Conservation (phyloP, 2,113 vertebrate species). For the Mobula birostris region DNA sequence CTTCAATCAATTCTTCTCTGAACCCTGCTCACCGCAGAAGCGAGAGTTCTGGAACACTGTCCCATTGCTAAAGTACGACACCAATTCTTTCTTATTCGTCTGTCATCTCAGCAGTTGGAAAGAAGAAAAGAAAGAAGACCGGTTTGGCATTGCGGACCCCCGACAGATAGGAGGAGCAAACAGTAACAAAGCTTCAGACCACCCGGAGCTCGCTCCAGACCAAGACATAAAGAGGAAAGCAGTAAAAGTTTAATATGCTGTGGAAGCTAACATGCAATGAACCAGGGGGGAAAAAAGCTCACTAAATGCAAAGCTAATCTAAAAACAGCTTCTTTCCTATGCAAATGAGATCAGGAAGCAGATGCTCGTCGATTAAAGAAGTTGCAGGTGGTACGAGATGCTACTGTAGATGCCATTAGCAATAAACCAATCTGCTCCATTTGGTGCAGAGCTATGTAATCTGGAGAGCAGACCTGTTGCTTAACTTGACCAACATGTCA, state of each 20-base stretch:
- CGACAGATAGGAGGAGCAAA: neutral
- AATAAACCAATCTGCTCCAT: neutral
- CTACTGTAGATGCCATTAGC: neutral
- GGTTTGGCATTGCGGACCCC: neutral
- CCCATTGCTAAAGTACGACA: no score
- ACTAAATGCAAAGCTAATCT: neutral
- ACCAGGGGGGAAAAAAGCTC: neutral
- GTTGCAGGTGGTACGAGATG: conserved; percentile 1
- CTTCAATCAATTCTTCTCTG: no score
- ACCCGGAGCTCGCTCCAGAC: neutral
- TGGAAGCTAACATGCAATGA: neutral
- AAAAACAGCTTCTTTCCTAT: conserved; percentile 8
- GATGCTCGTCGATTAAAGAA: conserved; percentile 31
- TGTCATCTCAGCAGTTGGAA: neutral
- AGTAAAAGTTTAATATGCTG: neutral
- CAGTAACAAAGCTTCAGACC: accelerated
- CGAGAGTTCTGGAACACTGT: no score
- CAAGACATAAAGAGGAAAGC: neutral
- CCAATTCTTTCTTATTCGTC: neutral
- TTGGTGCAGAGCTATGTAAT: neutral
- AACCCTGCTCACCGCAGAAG: no score
- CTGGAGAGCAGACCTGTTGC: neutral
- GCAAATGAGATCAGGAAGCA: conserved; percentile 8
- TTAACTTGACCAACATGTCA: neutral
- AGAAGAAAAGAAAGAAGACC: neutral